A percentile compares a stretch with the other conserved stretches of the same genome.
Evolutionary conservation across 2,888 invertebrate genomes (phyloP).

Genomic region (Plebejus melissa): DNA sequence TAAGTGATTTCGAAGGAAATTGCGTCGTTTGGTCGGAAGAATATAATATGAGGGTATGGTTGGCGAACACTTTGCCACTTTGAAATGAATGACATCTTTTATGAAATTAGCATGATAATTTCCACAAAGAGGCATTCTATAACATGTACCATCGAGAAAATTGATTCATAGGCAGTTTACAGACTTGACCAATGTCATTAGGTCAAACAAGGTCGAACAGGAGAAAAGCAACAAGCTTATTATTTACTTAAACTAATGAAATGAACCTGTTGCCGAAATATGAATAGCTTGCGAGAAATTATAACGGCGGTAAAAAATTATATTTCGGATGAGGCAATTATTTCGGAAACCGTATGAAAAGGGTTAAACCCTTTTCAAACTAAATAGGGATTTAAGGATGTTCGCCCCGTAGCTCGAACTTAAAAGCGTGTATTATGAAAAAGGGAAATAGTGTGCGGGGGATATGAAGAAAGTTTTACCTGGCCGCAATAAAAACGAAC

Average conservation of each 20-base stretch:
- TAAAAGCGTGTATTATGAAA: constrained; percentile 23
- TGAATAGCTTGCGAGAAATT: not conserved
- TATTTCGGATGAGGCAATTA: constrained; percentile 17
- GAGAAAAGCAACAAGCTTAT: not conserved
- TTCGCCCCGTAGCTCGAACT: not conserved
- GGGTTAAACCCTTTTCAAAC: constrained; percentile 29
- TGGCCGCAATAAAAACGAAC: not conserved
- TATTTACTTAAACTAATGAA: not conserved
- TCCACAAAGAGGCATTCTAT: too few species aligned
- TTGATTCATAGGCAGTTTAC: too few species aligned
- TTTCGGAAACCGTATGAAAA: constrained; percentile 24
- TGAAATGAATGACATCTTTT: not conserved
- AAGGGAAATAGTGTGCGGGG: constrained; percentile 1
- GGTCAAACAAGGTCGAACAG: too few species aligned
- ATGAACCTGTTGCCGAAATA: not conserved
- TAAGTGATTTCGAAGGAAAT: not conserved
- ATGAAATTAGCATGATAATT: too few species aligned
- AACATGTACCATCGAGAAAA: too few species aligned
- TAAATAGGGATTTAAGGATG: constrained; percentile 26
- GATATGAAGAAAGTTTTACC: constrained; percentile 41
- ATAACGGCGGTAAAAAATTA: not conserved
- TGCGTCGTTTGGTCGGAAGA: not conserved
- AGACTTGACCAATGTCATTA: too few species aligned
- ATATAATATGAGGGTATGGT: not conserved
- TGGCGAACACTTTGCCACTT: not conserved